These are phyloP conservation scores for Drosophila sp. DNA, from an alignment of 1,140 invertebrate genomes.

Conservation along the genomic window DNA sequence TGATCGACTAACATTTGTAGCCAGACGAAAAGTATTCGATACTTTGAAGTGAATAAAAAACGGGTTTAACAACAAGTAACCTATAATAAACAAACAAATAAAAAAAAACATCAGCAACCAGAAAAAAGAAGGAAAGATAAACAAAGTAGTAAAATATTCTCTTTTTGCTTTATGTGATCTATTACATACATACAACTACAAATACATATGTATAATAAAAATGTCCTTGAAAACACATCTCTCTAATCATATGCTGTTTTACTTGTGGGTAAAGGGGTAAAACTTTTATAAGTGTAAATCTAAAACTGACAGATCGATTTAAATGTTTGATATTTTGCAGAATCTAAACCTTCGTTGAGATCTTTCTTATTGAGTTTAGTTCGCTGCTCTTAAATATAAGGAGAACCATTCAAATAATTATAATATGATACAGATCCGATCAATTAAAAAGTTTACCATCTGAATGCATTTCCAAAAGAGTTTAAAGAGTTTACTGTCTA, in stretches of 20 bases:
- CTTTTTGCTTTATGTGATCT: conserved; percentile 82
- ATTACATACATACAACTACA: conserved; percentile 72
- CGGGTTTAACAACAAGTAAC: conserved; percentile 46
- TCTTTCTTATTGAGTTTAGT: too few species aligned
- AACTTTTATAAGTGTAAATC: too few species aligned
- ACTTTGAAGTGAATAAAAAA: conserved; percentile 38
- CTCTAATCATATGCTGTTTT: neutral
- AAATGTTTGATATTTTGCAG: too few species aligned
- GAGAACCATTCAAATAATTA: too few species aligned
- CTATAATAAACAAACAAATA: conserved; percentile 23
- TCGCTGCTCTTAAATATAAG: too few species aligned
- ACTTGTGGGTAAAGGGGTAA: neutral
- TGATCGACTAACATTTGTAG: conserved; percentile 45
- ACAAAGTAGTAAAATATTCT: conserved; percentile 80
- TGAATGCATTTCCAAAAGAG: too few species aligned
- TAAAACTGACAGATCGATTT: too few species aligned
- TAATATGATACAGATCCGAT: too few species aligned
- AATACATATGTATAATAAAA: conserved; percentile 74
- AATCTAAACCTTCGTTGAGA: too few species aligned
- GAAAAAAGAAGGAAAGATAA: conserved; percentile 45
- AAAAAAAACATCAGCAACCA: conserved; percentile 48
- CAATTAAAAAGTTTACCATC: too few species aligned
- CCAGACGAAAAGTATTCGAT: conserved; percentile 42
- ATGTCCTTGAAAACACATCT: conserved; percentile 67
- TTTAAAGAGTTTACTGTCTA: too few species aligned